These are phyloP conservation scores for Tachyglossus aculeatus DNA, from an alignment of 2,797 vertebrate species.

Conservation along the genomic window DNA sequence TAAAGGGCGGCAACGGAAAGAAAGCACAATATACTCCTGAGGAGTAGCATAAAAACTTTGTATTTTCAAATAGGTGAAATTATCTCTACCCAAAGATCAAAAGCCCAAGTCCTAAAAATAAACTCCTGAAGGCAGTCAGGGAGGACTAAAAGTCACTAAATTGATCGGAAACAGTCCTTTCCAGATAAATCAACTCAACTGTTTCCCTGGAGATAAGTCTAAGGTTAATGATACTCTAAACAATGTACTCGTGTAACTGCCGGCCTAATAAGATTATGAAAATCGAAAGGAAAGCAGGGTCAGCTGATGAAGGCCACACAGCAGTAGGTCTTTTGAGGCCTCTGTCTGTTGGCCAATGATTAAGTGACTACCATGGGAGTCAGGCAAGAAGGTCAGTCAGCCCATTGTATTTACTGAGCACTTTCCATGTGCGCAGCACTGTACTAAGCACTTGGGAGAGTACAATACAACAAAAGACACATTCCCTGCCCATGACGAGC, in stretches of 20 bases:
- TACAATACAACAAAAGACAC: too few relatives aligned
- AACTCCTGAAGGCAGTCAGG: neutral
- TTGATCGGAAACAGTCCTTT: neutral
- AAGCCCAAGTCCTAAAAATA: neutral
- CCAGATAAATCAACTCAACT: neutral
- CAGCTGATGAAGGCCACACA: neutral
- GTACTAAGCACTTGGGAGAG: too few relatives aligned
- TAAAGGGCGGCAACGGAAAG: constrained; percentile 29
- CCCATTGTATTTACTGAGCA: too few relatives aligned
- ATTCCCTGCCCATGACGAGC: too few relatives aligned
- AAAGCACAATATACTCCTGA: constrained; percentile 31
- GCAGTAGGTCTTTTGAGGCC: too few relatives aligned
- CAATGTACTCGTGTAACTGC: neutral
- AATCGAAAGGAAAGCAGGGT: neutral
- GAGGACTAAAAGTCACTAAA: neutral
- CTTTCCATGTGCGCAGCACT: too few relatives aligned
- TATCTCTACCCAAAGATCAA: constrained; percentile 1
- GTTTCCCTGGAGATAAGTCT: neutral
- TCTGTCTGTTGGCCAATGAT: too few relatives aligned
- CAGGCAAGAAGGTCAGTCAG: too few relatives aligned
- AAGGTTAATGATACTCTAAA: neutral
- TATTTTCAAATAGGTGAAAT: constrained; percentile 41
- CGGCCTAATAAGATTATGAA: neutral
- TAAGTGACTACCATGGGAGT: too few relatives aligned
- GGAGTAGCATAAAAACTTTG: constrained; percentile 4